Percentiles rank a stretch among this genome's conserved stretches.
Conservation (phyloP, 2,113 vertebrate species). For the Dicrurus megarhynchus region DNA sequence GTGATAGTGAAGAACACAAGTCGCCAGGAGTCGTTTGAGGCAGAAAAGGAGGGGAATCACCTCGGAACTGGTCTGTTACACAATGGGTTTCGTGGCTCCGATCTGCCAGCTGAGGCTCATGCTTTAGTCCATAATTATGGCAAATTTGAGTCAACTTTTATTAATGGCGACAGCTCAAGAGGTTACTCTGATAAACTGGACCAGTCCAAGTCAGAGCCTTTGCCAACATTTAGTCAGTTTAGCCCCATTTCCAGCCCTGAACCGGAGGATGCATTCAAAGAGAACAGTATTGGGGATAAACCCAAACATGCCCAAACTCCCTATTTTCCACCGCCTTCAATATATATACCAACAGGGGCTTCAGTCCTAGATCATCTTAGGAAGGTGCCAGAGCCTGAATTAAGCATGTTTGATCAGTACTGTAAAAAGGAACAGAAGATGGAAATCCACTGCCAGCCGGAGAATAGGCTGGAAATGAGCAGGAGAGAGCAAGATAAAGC, state of each 20-base stretch:
- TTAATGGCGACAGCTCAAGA: constrained; percentile 85
- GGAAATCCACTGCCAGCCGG: constrained; percentile 56
- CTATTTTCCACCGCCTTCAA: constrained; percentile 75
- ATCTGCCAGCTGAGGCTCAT: constrained; percentile 71
- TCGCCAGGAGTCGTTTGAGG: constrained; percentile 86
- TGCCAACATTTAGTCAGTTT: constrained; percentile 85
- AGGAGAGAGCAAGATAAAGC: constrained; percentile 52
- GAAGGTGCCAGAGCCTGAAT: constrained; percentile 74
- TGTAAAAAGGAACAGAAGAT: constrained; percentile 78
- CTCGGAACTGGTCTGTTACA: constrained; percentile 74
- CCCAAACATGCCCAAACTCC: constrained; percentile 77
- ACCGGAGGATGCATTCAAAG: constrained; percentile 78
- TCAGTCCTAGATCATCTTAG: constrained; percentile 76
- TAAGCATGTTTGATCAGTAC: constrained; percentile 84
- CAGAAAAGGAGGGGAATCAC: constrained; percentile 80
- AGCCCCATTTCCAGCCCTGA: constrained; percentile 92
- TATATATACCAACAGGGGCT: constrained; percentile 72
- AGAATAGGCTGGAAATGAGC: constrained; percentile 26
- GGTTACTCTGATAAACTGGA: constrained; percentile 78
- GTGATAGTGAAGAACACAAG: constrained; percentile 97
- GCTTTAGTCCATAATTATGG: constrained; percentile 72
- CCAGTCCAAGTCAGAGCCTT: constrained; percentile 76
- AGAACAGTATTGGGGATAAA: constrained; percentile 71
- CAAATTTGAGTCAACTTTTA: constrained; percentile 81
- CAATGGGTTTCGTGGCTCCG: constrained; percentile 85